phyloP scores from a whole-genome alignment of 2,797 vertebrate genomes.

The Myotis pilosus region DNA sequence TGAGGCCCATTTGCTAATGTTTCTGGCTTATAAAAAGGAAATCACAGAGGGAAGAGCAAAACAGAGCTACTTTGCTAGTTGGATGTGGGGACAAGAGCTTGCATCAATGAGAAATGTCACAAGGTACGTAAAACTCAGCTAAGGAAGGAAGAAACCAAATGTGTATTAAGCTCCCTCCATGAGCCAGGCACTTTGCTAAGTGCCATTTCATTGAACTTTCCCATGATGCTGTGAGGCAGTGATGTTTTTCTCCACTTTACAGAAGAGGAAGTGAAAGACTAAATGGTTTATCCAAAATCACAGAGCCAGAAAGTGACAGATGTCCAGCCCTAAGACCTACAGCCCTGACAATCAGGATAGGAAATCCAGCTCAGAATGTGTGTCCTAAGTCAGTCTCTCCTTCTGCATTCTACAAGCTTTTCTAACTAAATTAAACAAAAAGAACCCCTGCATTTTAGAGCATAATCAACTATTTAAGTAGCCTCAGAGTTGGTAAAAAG shows the following conservation, averaged over 20 bases:
- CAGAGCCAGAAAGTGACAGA: neutral
- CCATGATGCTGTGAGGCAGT: neutral
- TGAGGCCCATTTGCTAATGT: neutral
- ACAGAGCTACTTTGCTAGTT: neutral
- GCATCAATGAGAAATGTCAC: neutral
- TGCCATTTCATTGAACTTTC: neutral
- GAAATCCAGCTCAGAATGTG: neutral
- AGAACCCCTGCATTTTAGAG: neutral
- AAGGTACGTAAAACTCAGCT: neutral
- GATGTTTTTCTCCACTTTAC: neutral
- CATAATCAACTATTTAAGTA: neutral
- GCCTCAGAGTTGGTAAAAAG: neutral
- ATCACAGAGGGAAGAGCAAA: neutral
- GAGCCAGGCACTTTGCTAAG: neutral
- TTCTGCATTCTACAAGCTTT: neutral
- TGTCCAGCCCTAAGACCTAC: neutral
- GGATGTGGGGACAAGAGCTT: neutral
- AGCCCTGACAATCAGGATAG: neutral
- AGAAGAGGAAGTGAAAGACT: neutral
- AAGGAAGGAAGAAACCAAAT: neutral
- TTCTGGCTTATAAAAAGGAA: neutral
- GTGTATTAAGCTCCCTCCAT: neutral
- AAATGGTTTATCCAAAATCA: neutral
- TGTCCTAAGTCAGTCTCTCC: neutral
- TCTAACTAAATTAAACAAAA: neutral